Conservation (phyloP, 2,797 vertebrate species). For the Bovichtus diacanthus region DNA sequence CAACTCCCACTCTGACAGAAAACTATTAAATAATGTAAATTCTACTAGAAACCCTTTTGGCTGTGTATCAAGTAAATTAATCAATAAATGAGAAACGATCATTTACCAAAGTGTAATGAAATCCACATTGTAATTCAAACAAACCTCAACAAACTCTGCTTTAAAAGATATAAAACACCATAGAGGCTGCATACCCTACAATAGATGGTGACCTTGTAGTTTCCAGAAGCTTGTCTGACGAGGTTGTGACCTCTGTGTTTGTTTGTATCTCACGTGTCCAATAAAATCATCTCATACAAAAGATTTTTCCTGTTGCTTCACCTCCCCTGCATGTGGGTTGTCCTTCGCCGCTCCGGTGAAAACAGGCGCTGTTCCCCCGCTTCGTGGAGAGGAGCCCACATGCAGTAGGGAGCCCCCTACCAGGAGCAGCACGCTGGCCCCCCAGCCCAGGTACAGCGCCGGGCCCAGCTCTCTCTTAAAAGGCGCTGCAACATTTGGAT, state of each 20-base stretch:
- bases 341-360: conserved; percentile 61
- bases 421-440: conserved; percentile 76
- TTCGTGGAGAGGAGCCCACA: conserved; percentile 71
- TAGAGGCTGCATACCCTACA: not conserved
- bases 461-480: conserved; percentile 84
- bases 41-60: conserved; percentile 4
- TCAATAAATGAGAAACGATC: not conserved
- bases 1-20: conserved; percentile 38
- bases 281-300: conserved; percentile 73
- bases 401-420: conserved; percentile 80
- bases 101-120: not conserved
- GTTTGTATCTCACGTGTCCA: not conserved
- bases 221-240: conserved; percentile 1
- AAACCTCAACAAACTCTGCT: not conserved
- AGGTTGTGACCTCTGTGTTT: not conserved
- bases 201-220: not conserved
- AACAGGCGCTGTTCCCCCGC: conserved; percentile 39
- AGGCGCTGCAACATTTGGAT: conserved; percentile 75
- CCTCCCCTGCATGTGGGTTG: conserved; percentile 61
- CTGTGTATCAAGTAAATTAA: not conserved
- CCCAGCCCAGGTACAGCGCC: conserved; percentile 83
- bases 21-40: conserved; percentile 10
- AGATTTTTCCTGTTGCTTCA: conserved; percentile 78
- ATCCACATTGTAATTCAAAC: not conserved
- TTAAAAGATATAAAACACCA: not conserved